Conservation (phyloP, 2,113 vertebrate species). For the Leptobrachium leishanense region DNA sequence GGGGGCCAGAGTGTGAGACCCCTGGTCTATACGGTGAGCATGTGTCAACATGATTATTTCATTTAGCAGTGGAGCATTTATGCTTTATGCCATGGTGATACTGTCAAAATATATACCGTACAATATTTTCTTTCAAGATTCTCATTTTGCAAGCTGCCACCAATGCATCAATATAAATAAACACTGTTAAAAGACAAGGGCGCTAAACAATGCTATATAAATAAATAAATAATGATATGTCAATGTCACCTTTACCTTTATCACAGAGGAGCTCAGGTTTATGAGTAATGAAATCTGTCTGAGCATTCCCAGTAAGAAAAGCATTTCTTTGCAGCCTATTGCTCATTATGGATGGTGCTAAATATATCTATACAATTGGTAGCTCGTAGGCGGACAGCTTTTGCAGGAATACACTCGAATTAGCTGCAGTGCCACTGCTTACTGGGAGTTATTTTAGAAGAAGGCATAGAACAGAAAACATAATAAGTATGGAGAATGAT, state of each 20-base stretch:
- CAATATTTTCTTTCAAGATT: no score
- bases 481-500: background rate
- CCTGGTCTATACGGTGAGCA: no score
- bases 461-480: background rate
- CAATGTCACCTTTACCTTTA: constrained; percentile 1
- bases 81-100: background rate
- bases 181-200: background rate
- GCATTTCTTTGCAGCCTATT: constrained; percentile 23
- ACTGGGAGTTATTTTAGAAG: background rate
- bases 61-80: no score
- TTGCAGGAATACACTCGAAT: constrained; percentile 20
- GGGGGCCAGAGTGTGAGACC: no score
- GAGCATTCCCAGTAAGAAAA: background rate
- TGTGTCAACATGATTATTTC: no score
- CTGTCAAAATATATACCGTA: no score
- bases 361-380: constrained; percentile 34
- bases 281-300: constrained; percentile 17
- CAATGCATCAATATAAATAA: background rate
- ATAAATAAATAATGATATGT: no score
- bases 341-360: constrained; percentile 39
- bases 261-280: constrained; percentile 1
- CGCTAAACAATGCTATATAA: background rate
- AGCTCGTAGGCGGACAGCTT: constrained; percentile 42
- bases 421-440: constrained; percentile 8
- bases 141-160: background rate